Base-by-base conservation (phyloP, 2,888 invertebrate genomes). In the Hirtodrosophila confusa region DNA sequence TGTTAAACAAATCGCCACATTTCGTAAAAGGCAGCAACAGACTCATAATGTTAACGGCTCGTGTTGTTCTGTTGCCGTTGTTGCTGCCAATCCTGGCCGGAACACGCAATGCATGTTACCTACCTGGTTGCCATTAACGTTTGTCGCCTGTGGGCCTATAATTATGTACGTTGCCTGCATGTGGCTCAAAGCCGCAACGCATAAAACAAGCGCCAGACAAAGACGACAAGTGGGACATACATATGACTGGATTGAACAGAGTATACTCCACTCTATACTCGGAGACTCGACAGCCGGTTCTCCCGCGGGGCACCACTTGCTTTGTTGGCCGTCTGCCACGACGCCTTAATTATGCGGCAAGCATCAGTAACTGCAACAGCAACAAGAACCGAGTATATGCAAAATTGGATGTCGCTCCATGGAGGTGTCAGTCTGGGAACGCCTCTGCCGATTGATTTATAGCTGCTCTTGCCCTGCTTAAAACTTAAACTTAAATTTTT, bases 281-380 rank as follows among this genome's bases (percentile, higher is more conserved):
- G n/a, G n/a, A n/a, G n/a, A n/a, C 36, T 11, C 29, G 11, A 43
- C 12, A 9, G 33, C 12, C 24, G 48, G 24, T 35, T 29, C 17
- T 48, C 50, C 54, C 35, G 36, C 41, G 39, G 54, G 50, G 11
- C 56, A 23, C 11, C 27, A 45, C 40, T 45, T 63, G 57, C 58
- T 41, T 58, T 62, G 51, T 48, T 49, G 49, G 51, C 57, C 35
- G 66, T 49, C 53, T 61, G 57, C 48, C 77, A 54, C 62, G 63
- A 49, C 33, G 43, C 68, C 65, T 82, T 79, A 79, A 79, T 79
- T 85, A 80, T 80, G 84, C 80, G 74, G 74, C 43, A 77, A 65
- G 27, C 27, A 27, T 27, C 27, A 27, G 27, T 27, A 5, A 64
- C 57, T 56, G 69, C 50, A 51, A 54, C 67, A 24, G 12, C 58